Base-by-base conservation (phyloP, 2,113 vertebrate species). In the Eonycteris spelaea region DNA sequence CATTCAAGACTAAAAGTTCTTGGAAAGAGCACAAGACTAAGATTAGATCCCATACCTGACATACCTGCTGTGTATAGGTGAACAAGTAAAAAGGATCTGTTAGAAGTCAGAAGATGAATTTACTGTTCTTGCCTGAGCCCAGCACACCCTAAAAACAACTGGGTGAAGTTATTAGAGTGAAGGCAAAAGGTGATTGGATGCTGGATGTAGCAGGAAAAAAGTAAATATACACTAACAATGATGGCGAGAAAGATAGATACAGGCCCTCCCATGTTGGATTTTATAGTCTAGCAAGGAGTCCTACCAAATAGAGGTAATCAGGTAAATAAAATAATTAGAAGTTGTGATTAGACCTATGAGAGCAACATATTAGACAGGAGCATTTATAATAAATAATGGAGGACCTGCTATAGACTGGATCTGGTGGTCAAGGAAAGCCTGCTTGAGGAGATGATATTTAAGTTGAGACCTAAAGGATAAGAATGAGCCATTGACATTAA, bases 251-350 rank as follows among this genome's bases (percentile, higher is more conserved):
- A 78, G 6, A 67, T 22, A 59, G 61, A 67, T 12, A 45, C 12
- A 92, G 11, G 67, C 7, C 48, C 51, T 53, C 28, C 57, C 15
- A 43, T 55, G 35, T 26, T 80, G 35, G 70, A 73, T 16, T n/a
- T 84, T 67, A 94, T 22, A 68, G 70, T 79, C 63, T 45, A 78
- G 28, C 63, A 74, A 33, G 79, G 33, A 91, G 59, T 89, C 26
- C 77, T 51, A 67, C n/a, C 80, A 88, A 93, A 95, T 28, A 70
- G 48, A 82, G 84, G 24, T 61, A 85, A 63, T 43, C 67, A 79
- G 65, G 70, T 57, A 79, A 86, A 95, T 63, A 68, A 91, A 85
- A 92, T 83, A 75, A 77, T 68, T 71, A 16, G n/a, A 71, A n/a
- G 57, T 90, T 80, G 45, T 55, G 30, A 74, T 74, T 78, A 95